Base-by-base conservation (phyloP, 2,797 vertebrate species). In the Lutjanus campechanus region DNA sequence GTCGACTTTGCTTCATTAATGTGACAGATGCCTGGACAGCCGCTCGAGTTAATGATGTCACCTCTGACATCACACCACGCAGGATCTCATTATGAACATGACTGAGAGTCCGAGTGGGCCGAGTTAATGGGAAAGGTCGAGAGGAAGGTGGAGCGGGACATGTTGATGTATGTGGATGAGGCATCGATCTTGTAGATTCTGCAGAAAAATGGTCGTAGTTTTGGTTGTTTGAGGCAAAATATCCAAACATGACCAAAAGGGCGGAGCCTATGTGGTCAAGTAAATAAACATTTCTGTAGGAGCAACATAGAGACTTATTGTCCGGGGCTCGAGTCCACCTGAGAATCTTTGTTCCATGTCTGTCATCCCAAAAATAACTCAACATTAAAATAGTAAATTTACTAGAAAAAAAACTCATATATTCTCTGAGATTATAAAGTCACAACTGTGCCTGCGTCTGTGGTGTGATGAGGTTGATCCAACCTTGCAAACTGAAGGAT, bases 1-100 rank as follows among this genome's bases (percentile, higher is more conserved):
- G 19, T 51, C 46, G 36, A 59, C 87, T 79, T 53, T 53, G 73
- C 80, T 74, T 86, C 82, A 86, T 91, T 85, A 91, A 64, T 7
- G 68, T 84, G 85, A 88, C 89, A 72, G 84, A 83, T 77, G 87
- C 83, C 51, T 1, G 36, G 56, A 60, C 81, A 68, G 81, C 68
- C 19, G 74, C 71, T 78, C 2, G 43, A 64, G 75, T 85, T 82
- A 85, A 84, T 81, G 62, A 76, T 10, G 69, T 68, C 62, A 16
- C 69, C 74, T 63, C 71, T 68, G 63, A 76, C 76, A 74, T 69
- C 40, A 50, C 63, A 20, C 54, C 10, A 8, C 13, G 7, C 61
- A 36, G 79, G n/a, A 12, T 56, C 62, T 73, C 79, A 77, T 84
- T 86, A 81, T 25, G n/a, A 1, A 50, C 75, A 16, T 22, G 47